These are phyloP conservation scores for Brachystomella parvula DNA, from an alignment of 1,140 invertebrate species.

Conservation along the genomic window DNA sequence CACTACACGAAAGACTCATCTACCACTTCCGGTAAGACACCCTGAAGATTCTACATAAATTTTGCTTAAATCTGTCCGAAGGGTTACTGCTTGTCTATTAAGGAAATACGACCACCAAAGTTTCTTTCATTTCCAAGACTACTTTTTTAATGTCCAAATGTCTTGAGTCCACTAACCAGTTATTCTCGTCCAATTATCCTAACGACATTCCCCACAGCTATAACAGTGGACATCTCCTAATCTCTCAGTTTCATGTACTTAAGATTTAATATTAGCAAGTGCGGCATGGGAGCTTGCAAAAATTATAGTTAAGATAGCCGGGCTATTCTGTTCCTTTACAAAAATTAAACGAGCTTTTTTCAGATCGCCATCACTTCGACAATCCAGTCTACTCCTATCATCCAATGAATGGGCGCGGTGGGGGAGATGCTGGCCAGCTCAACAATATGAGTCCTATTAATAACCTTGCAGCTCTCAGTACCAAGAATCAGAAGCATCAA, in stretches of 20 bases:
- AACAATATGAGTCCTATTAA: conserved; percentile 28
- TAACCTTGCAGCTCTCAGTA: conserved; percentile 29
- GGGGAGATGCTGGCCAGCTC: conserved; percentile 32
- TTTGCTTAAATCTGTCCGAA: too few relatives aligned
- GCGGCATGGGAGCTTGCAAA: not conserved
- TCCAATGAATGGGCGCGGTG: conserved; percentile 49
- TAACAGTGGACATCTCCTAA: not conserved
- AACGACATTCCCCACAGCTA: not conserved
- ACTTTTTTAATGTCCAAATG: too few relatives aligned
- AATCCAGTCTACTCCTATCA: conserved; percentile 83
- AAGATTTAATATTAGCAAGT: too few relatives aligned
- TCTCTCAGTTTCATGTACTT: not conserved
- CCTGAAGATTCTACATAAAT: not conserved
- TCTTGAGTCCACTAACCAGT: not conserved
- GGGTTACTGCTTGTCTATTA: too few relatives aligned
- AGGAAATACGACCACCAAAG: too few relatives aligned
- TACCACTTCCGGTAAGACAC: conserved; percentile 50
- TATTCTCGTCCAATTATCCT: not conserved
- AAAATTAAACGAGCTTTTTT: conserved; percentile 30
- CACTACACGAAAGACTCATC: conserved; percentile 77
- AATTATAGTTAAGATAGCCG: conserved; percentile 10
- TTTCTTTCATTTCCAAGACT: too few relatives aligned
- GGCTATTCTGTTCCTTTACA: too few relatives aligned
- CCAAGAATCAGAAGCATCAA: conserved; percentile 27
- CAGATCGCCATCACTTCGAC: conserved; percentile 82